A percentile compares a stretch with the other conserved stretches of the same genome.
These are phyloP conservation scores for Leptobrachium ailaonicum DNA, from an alignment of 2,113 vertebrate species.

Conservation along the genomic window DNA sequence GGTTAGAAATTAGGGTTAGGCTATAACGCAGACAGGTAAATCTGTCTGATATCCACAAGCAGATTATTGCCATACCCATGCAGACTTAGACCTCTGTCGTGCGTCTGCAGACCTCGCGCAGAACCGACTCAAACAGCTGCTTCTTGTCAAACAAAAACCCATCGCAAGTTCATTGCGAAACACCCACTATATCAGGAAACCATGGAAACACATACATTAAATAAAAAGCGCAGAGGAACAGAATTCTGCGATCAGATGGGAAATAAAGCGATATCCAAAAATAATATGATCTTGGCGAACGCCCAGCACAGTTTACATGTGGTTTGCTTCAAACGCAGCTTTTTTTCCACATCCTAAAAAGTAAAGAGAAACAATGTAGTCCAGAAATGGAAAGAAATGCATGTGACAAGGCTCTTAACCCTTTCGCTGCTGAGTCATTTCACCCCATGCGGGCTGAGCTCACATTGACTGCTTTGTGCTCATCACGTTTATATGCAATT, in stretches of 20 bases:
- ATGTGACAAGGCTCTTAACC: no score
- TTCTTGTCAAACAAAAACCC: not conserved
- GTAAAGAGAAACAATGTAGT: no score
- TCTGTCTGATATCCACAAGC: no score
- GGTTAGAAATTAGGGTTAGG: no score
- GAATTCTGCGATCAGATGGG: not conserved
- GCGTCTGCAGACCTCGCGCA: not conserved
- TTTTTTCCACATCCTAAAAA: not conserved
- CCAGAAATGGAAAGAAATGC: no score
- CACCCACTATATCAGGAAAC: not conserved
- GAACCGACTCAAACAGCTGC: not conserved
- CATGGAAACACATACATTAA: not conserved
- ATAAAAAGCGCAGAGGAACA: not conserved
- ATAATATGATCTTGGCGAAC: not conserved
- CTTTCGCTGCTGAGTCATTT: no score
- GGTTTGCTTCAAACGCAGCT: not conserved
- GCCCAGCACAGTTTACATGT: not conserved
- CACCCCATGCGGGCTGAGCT: no score
- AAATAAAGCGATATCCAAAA: not conserved
- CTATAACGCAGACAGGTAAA: no score
- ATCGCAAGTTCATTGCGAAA: conserved; percentile 17
- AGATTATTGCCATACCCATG: no score
- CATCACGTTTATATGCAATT: no score
- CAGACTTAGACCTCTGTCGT: no score
- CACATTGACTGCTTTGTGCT: no score